Conservation (phyloP, 2,888 invertebrate species). For the Strigamia crassipes region DNA sequence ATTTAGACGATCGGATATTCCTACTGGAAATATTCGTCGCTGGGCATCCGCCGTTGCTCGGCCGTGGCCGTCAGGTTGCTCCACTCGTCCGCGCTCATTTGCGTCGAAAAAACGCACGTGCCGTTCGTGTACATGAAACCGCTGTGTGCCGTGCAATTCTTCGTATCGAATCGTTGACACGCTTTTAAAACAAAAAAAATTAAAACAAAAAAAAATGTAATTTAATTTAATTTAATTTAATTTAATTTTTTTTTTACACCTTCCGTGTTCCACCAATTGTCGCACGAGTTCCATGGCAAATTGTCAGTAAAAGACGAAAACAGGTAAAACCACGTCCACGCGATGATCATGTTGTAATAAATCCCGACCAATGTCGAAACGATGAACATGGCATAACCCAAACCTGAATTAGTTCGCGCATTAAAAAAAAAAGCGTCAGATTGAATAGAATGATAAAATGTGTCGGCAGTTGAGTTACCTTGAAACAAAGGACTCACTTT, state of each 20-base stretch:
- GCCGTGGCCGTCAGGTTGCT: constrained; percentile 51
- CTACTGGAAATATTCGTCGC: constrained; percentile 64
- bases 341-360: constrained; percentile 65
- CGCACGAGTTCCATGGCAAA: constrained; percentile 61
- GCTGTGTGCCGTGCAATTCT: constrained; percentile 58
- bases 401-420: constrained; percentile 56
- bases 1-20: too few relatives aligned
- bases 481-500: constrained; percentile 63
- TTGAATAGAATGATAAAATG: too few relatives aligned
- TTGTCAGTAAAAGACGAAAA: constrained; percentile 60
- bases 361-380: constrained; percentile 62
- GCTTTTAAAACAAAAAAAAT: constrained; percentile 54
- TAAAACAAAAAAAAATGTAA: constrained; percentile 44
- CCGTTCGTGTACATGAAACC: constrained; percentile 58
- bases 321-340: constrained; percentile 64
- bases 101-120: constrained; percentile 53
- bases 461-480: constrained; percentile 54
- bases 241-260: constrained; percentile 52
- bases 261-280: constrained; percentile 60
- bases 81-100: constrained; percentile 52
- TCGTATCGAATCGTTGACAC: constrained; percentile 54
- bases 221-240: neutral
- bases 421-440: too few relatives aligned
- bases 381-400: constrained; percentile 64
- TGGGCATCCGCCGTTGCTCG: constrained; percentile 58